phyloP scores from a whole-genome alignment of 2,888 invertebrate genomes.

The Troides aeacus region DNA sequence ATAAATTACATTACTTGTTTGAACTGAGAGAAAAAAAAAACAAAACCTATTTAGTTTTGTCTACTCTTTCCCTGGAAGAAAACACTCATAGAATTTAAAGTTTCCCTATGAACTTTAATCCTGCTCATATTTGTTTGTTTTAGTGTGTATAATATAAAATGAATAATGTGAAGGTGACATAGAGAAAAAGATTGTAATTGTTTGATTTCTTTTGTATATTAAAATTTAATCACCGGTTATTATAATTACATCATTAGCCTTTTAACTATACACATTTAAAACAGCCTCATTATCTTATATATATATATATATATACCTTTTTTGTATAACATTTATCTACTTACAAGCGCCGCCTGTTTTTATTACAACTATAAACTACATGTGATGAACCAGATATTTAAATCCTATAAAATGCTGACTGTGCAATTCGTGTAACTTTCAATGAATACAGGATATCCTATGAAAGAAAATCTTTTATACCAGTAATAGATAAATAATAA shows the following conservation, averaged over 20 bases:
- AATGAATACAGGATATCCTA: background rate
- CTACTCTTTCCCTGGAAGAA: no score
- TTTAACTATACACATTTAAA: background rate
- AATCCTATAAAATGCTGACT: background rate
- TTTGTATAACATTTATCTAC: background rate
- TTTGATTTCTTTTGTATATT: background rate
- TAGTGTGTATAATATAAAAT: no score
- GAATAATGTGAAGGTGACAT: no score
- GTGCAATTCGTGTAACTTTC: background rate
- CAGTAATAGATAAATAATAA: no score
- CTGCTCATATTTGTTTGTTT: no score
- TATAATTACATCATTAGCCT: constrained; percentile 3
- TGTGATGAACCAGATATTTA: background rate
- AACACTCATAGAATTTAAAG: no score
- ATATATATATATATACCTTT: background rate
- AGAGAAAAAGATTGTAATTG: no score
- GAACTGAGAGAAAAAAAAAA: no score
- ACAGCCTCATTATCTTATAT: constrained; percentile 4
- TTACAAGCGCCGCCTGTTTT: background rate
- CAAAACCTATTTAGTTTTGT: no score
- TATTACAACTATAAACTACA: background rate
- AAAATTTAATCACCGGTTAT: background rate
- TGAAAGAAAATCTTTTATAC: background rate
- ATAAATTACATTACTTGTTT: no score
- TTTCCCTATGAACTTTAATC: no score